These are phyloP conservation scores for Pardosa pseudoannulata DNA, from an alignment of 2,888 invertebrate species.

Conservation along the genomic window DNA sequence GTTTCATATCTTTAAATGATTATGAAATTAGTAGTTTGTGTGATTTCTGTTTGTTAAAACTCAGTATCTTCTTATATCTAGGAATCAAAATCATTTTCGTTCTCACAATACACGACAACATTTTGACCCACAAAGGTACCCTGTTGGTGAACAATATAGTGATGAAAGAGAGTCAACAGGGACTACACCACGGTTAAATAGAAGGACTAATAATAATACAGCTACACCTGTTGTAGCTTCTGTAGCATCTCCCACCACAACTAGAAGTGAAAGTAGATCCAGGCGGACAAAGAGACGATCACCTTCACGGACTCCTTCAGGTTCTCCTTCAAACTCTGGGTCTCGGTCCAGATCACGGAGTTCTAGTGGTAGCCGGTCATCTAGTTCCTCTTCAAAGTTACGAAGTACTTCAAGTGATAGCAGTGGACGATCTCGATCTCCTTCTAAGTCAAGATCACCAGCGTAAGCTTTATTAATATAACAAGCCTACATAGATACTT, in stretches of 20 bases:
- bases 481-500: too few species aligned
- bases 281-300: slow-evolving; percentile 73
- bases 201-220: slow-evolving; percentile 58
- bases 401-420: slow-evolving; percentile 76
- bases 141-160: slow-evolving; percentile 66
- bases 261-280: slow-evolving; percentile 60
- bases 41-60: too few species aligned
- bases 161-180: slow-evolving; percentile 67
- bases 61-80: slow-evolving; percentile 19
- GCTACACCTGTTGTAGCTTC: slow-evolving; percentile 56
- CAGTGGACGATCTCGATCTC: slow-evolving; percentile 78
- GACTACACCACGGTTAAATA: slow-evolving; percentile 43
- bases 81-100: slow-evolving; percentile 74
- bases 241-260: slow-evolving; percentile 59
- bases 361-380: slow-evolving; percentile 76
- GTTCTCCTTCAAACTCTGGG: slow-evolving; percentile 76
- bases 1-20: too few species aligned
- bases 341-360: slow-evolving; percentile 76
- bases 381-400: slow-evolving; percentile 74
- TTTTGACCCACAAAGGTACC: slow-evolving; percentile 72
- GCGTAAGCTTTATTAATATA: too few species aligned
- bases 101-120: slow-evolving; percentile 74
- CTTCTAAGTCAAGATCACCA: slow-evolving; percentile 76
- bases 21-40: too few species aligned
- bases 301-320: slow-evolving; percentile 74